Evolutionary conservation across 2,888 invertebrate species (phyloP), one percentile per base, ranked within the genome.

Genomic region (Antitype chi): DNA sequence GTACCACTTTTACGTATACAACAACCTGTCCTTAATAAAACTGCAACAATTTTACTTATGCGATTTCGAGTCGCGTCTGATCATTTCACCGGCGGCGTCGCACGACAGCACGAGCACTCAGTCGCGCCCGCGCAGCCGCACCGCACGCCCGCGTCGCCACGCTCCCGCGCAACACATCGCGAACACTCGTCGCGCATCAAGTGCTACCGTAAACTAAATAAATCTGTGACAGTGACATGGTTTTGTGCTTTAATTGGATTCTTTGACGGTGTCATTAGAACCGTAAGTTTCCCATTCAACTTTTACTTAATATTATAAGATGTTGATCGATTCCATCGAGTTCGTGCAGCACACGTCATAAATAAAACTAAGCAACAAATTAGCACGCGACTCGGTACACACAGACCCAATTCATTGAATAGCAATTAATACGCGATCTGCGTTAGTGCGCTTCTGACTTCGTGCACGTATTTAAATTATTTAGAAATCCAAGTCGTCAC

Each of bases 381-480:
- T 88, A 88, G 89, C 93, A 94, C 93, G 94, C 93, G 89, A 91
- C 87, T 83, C 86, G 74, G 87, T 90, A 91, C 92, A 92, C 91
- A 93, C 89, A 93, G 93, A 94, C 92, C 93, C 91, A 94, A 93
- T 95, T 94, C 92, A 88, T 85, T 91, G 91, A 92, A 92, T 92
- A 89, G 91, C 87, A 92, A 92, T 94, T 95, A 94, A 94, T 93
- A 91, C 90, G 90, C 90, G 89, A 81, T 86, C 87, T 85, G 91
- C 90, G 87, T 87, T 91, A 91, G 92, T 91, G 91, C 91, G 92
- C 91, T 93, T 91, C 90, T 90, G 91, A 87, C 89, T 90, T 94
- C 95, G 95, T 95, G 95, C 94, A 92, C 93, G 94, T 95, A 96
- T 96, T 96, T 95, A 96, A 96, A 96, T 96, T 94, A 96, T 96